These are phyloP conservation scores for Cataglyphis cursor DNA, from an alignment of 2,888 invertebrate genomes.

Conservation along the genomic window DNA sequence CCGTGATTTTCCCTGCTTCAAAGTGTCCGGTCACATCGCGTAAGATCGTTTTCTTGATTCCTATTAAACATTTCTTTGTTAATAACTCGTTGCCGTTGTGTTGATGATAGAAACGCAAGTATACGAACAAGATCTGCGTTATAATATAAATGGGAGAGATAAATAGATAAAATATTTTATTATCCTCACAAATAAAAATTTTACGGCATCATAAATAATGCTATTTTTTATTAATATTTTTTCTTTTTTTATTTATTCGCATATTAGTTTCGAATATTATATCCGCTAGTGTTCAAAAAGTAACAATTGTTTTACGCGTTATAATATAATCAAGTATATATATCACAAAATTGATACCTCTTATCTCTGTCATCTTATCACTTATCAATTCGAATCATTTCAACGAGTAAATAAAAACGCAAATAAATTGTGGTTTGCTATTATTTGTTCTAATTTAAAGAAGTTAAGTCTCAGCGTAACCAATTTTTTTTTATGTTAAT, in stretches of 20 bases:
- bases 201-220: too few relatives aligned
- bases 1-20: slow-evolving; percentile 89
- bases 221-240: too few relatives aligned
- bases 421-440: neutral
- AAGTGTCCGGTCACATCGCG: slow-evolving; percentile 89
- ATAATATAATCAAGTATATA: too few relatives aligned
- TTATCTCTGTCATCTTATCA: neutral
- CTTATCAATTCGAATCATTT: too few relatives aligned
- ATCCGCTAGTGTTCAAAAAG: too few relatives aligned
- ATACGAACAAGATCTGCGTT: neutral
- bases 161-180: neutral
- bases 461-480: neutral
- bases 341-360: neutral
- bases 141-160: neutral
- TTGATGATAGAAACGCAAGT: neutral
- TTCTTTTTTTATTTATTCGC: too few relatives aligned
- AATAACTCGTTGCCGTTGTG: neutral
- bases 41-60: slow-evolving; percentile 86
- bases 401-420: neutral
- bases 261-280: too few relatives aligned
- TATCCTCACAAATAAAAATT: neutral
- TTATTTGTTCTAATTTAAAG: neutral
- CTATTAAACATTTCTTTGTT: slow-evolving; percentile 62
- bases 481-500: too few relatives aligned
- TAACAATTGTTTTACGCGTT: too few relatives aligned